Evolutionary conservation across 2,797 vertebrate species (phyloP).

Genomic region (Cichlasoma orientale): DNA sequence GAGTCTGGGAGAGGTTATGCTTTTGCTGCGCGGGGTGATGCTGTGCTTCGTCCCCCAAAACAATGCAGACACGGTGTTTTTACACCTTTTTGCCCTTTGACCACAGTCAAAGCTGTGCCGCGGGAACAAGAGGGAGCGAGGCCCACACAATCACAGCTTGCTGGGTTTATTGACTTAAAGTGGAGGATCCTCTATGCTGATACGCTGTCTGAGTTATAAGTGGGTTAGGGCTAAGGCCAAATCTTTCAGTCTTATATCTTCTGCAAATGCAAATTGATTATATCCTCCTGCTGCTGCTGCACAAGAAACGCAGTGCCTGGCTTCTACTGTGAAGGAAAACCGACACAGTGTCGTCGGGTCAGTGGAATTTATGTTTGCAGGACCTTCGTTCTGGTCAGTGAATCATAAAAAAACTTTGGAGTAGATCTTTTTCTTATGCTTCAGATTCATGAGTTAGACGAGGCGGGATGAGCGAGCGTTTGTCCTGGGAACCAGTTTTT

Average conservation of each 20-base stretch:
- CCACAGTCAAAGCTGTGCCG: not conserved
- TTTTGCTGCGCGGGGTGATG: slow-evolving; percentile 18
- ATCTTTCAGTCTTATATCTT: not conserved
- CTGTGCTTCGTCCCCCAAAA: slow-evolving; percentile 52
- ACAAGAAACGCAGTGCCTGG: not conserved
- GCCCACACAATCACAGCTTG: not conserved
- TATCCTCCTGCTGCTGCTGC: not conserved
- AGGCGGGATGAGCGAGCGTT: not conserved
- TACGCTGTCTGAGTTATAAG: not conserved
- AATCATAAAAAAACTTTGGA: not conserved
- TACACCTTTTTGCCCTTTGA: slow-evolving; percentile 15
- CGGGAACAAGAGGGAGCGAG: not conserved
- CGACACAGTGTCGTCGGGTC: not conserved
- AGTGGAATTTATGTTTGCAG: not conserved
- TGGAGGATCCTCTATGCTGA: not conserved
- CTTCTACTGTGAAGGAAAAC: not conserved
- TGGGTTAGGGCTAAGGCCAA: not conserved
- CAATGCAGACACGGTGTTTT: slow-evolving; percentile 38
- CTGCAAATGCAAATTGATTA: not conserved
- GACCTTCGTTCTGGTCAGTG: not conserved
- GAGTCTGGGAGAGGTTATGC: slow-evolving; percentile 10
- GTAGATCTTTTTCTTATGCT: not conserved
- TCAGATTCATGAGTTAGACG: not conserved
- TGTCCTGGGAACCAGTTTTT: not conserved
- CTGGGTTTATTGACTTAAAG: slow-evolving; percentile 13